Base-by-base conservation (phyloP, 2,888 invertebrate genomes). In the Mycogona germanica region DNA sequence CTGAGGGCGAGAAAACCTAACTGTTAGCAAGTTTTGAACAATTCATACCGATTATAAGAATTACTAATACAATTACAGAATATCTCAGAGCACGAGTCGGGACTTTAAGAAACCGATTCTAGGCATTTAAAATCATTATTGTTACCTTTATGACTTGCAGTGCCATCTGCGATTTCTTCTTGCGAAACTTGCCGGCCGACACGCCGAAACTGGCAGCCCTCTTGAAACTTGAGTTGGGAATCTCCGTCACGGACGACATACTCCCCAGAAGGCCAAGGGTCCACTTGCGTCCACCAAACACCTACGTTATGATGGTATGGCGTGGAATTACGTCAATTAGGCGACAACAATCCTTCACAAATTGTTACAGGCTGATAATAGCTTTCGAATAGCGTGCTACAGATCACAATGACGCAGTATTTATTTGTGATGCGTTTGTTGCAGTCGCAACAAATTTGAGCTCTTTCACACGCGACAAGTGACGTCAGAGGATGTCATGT, bases 231-330 rank as follows among this genome's bases (percentile, higher is more conserved):
- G 54, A 45, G 23, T 51, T 52, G 17, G 59, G 53, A 5, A 57
- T 47, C 23, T 62, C 62, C 23, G 58, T 51, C 6, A 58, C 77
- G 3, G 79, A 77, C 14, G 76, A 76, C 61, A 78, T 78, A 40
- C 79, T 70, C 53, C 78, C 72, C 38, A 79, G 68, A 2, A 76
- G 74, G 28, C 78, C 79, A 1, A 75, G 67, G 0, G 84, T 79
- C 72, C 87, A 86, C 62, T 87, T 85, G 57, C 87, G 73, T 5
- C 91, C 91, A 6, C 89, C 91, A 66, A 89, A 89, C 2, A 83
- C 81, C 84, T 84, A 48, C n/a, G n/a, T n/a, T n/a, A n/a, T n/a
- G n/a, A n/a, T n/a, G n/a, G n/a, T n/a, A n/a, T n/a, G n/a, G n/a
- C n/a, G n/a, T n/a, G n/a, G n/a, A n/a, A n/a, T n/a, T n/a, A n/a